Percentiles rank a stretch among this genome's conserved stretches.
phyloP scores from a whole-genome alignment of 2,888 invertebrate species.

The Hydraecia micacea region DNA sequence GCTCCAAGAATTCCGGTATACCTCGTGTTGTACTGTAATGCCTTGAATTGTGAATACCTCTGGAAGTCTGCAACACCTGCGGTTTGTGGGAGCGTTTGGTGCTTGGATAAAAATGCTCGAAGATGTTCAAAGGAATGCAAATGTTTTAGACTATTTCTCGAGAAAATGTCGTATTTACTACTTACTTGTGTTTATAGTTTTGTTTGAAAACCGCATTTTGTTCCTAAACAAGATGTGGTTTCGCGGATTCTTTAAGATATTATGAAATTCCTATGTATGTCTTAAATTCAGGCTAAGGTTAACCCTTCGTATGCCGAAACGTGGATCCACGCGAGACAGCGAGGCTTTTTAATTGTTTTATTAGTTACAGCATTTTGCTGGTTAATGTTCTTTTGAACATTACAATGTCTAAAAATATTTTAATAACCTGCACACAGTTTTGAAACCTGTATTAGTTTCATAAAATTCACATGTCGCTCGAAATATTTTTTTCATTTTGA shows the following conservation, averaged over 20 bases:
- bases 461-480: background rate
- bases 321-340: no score
- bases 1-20: conserved; percentile 29
- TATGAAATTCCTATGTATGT: background rate
- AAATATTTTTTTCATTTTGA: background rate
- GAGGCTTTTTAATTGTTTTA: no score
- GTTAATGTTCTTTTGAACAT: no score
- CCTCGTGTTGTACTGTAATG: background rate
- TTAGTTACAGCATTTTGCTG: no score
- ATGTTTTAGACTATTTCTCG: conserved; percentile 4
- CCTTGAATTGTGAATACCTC: conserved; percentile 17
- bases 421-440: background rate
- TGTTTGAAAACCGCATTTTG: background rate
- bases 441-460: background rate
- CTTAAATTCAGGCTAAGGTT: background rate
- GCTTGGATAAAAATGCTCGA: conserved; percentile 11
- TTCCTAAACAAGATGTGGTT: background rate
- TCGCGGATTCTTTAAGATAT: background rate
- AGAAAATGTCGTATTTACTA: background rate
- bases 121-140: conserved; percentile 12
- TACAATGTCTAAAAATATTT: background rate
- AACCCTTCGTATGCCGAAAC: no score
- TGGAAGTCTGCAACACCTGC: conserved; percentile 8
- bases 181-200: background rate
- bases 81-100: conserved; percentile 5